These are phyloP conservation scores for Thalassoma bifasciatum DNA, from an alignment of 2,113 vertebrate species.

Conservation along the genomic window DNA sequence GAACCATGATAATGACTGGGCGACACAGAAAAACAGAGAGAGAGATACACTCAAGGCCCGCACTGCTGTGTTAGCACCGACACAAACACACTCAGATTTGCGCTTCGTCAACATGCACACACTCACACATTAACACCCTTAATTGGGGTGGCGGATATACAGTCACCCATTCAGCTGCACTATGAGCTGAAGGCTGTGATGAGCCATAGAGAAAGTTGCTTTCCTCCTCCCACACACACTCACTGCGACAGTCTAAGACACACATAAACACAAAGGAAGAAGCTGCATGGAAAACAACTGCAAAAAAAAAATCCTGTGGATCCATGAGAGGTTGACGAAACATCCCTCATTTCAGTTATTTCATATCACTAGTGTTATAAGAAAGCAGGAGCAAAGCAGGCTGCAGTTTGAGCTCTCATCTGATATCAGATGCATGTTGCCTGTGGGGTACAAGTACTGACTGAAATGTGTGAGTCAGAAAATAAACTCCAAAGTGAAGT, in stretches of 20 bases:
- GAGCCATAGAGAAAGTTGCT: slow-evolving; percentile 60
- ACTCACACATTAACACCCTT: slow-evolving; percentile 74
- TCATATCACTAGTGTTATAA: slow-evolving; percentile 18
- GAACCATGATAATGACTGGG: slow-evolving; percentile 33
- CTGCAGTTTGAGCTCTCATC: slow-evolving; percentile 19
- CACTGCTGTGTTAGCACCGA: slow-evolving; percentile 34
- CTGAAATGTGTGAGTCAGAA: slow-evolving; percentile 16
- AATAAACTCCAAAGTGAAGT: slow-evolving; percentile 11
- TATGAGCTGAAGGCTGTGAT: slow-evolving; percentile 71
- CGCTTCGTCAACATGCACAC: slow-evolving; percentile 52
- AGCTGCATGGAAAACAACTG: slow-evolving; percentile 63
- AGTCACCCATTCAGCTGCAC: slow-evolving; percentile 73
- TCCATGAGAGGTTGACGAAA: slow-evolving; percentile 28
- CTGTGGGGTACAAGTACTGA: slow-evolving; percentile 16
- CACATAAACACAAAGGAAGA: slow-evolving; percentile 45
- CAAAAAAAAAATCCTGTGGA: slow-evolving; percentile 52
- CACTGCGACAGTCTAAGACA: slow-evolving; percentile 75
- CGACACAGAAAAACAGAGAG: slow-evolving; percentile 9
- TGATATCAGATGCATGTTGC: slow-evolving; percentile 8
- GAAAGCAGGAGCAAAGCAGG: slow-evolving; percentile 5
- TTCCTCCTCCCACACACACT: slow-evolving; percentile 69
- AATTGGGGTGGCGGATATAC: slow-evolving; percentile 73
- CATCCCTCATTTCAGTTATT: slow-evolving; percentile 26
- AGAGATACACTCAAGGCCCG: neutral
- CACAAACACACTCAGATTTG: slow-evolving; percentile 39